A percentile compares a stretch with the other conserved stretches of the same genome.
Evolutionary conservation across 2,797 vertebrate genomes (phyloP).

Genomic region (Kryptopterus vitreolus): DNA sequence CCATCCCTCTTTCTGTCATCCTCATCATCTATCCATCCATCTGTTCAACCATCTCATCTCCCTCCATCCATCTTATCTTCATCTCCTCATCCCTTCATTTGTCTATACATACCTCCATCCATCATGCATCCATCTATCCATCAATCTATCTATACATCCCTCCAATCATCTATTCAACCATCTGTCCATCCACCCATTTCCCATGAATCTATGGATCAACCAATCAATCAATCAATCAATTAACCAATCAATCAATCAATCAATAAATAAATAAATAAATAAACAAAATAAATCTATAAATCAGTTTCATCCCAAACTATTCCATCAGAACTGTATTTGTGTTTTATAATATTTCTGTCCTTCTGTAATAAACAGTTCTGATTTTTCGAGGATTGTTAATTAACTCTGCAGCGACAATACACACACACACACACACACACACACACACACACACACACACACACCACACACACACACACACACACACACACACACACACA

Average conservation of each 20-base stretch:
- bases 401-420: slow-evolving; percentile 1
- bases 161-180: not conserved
- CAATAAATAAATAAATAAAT: too few relatives aligned
- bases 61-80: not conserved
- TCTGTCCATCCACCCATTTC: not conserved
- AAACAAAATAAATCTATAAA: too few relatives aligned
- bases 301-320: not conserved
- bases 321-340: not conserved
- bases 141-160: not conserved
- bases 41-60: too few relatives aligned
- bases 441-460: slow-evolving; percentile 31
- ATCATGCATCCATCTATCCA: not conserved
- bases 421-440: slow-evolving; percentile 17
- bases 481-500: not conserved
- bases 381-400: not conserved
- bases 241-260: too few relatives aligned
- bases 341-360: not conserved
- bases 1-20: too few relatives aligned
- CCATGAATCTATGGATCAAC: too few relatives aligned
- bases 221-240: too few relatives aligned
- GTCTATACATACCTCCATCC: not conserved
- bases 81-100: not conserved
- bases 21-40: too few relatives aligned
- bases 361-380: not conserved
- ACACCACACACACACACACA: slow-evolving; percentile 13